Evolutionary conservation across 2,888 invertebrate genomes (phyloP).

Genomic region (Trimorus sp.): DNA sequence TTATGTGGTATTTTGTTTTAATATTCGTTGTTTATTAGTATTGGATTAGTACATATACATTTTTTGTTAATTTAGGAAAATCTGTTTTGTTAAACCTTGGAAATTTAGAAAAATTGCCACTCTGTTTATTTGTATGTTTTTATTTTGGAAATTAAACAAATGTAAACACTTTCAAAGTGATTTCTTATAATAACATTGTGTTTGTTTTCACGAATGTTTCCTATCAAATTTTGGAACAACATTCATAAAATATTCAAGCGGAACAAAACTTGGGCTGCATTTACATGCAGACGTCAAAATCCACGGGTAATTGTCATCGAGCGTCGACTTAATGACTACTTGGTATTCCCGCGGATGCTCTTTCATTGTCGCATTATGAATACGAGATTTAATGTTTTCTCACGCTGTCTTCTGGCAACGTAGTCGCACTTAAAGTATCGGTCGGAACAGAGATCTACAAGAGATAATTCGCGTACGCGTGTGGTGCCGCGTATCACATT

Average conservation of each 20-base stretch:
- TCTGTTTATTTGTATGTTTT: too few species aligned
- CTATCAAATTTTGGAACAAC: neutral
- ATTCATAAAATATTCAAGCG: neutral
- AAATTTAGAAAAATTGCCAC: too few species aligned
- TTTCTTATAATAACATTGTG: too few species aligned
- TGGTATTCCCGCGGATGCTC: conserved; percentile 43
- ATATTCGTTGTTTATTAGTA: too few species aligned
- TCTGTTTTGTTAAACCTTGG: too few species aligned
- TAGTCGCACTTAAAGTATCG: conserved; percentile 44
- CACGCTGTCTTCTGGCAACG: conserved; percentile 55
- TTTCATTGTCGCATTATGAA: conserved; percentile 57
- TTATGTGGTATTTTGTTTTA: too few species aligned
- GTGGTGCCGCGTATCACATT: conserved; percentile 23
- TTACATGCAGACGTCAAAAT: conserved; percentile 21
- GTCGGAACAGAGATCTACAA: conserved; percentile 40
- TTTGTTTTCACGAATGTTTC: too few species aligned
- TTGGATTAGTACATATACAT: too few species aligned
- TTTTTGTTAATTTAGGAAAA: too few species aligned
- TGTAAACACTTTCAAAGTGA: too few species aligned
- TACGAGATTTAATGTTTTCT: conserved; percentile 62
- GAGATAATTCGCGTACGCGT: conserved; percentile 57
- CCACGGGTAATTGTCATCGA: conserved; percentile 29
- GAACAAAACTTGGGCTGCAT: neutral
- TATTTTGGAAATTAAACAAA: too few species aligned
- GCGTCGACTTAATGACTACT: conserved; percentile 40